These are phyloP conservation scores for Pseudachorutes palmiensis DNA, from an alignment of 1,140 invertebrate genomes.

Conservation along the genomic window DNA sequence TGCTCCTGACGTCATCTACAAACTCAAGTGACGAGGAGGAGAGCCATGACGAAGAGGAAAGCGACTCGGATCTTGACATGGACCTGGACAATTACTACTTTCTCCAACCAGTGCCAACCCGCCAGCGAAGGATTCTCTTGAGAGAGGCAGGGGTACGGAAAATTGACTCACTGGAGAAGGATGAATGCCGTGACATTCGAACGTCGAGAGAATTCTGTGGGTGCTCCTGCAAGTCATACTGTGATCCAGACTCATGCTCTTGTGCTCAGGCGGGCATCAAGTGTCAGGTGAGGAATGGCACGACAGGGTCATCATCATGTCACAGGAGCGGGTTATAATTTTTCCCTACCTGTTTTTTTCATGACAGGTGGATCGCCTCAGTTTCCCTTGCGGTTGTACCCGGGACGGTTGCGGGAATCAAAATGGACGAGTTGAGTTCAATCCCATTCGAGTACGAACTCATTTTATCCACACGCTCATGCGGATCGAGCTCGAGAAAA, in stretches of 20 bases:
- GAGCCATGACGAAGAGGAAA: conserved; percentile 43
- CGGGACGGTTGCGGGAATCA: conserved; percentile 88
- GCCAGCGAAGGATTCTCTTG: conserved; percentile 76
- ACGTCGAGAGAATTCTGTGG: conserved; percentile 89
- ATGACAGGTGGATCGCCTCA: conserved; percentile 72
- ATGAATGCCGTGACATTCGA: conserved; percentile 85
- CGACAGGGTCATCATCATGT: too few relatives aligned
- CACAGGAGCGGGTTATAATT: not conserved
- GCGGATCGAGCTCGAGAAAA: conserved; percentile 83
- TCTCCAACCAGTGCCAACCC: conserved; percentile 76
- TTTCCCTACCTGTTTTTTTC: not conserved
- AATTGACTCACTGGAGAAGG: conserved; percentile 88
- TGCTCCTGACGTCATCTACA: not conserved
- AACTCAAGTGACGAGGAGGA: conserved; percentile 41
- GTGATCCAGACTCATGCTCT: conserved; percentile 89
- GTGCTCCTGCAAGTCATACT: conserved; percentile 83
- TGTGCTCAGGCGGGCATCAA: conserved; percentile 92
- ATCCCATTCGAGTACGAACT: conserved; percentile 87
- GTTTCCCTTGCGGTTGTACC: conserved; percentile 93
- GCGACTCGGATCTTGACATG: conserved; percentile 66
- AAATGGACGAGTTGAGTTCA: conserved; percentile 89
- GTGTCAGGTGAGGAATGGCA: conserved; percentile 66
- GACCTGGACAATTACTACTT: conserved; percentile 91
- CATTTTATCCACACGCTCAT: conserved; percentile 96
- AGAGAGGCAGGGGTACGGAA: conserved; percentile 82